A percentile compares a stretch with the other conserved stretches of the same genome.
These are phyloP conservation scores for Panagrolaimus sp. DNA, from an alignment of 1,140 invertebrate species.

Conservation along the genomic window DNA sequence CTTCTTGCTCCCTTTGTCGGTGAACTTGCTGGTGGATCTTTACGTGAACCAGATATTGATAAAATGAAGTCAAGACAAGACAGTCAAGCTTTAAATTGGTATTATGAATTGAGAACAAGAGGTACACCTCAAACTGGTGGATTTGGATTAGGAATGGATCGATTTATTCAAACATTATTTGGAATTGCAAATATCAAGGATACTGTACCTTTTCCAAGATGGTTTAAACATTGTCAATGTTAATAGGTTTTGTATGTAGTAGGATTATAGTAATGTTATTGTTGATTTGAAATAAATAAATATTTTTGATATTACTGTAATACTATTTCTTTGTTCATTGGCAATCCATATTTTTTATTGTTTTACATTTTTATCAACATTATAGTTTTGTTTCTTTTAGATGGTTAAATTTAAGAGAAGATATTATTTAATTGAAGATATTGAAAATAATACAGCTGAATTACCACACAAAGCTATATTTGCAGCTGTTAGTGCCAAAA, in stretches of 20 bases:
- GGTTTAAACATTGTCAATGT: constrained; percentile 72
- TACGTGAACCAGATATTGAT: constrained; percentile 73
- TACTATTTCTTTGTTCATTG: too few species aligned
- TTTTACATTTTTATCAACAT: neutral
- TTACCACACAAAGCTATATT: neutral
- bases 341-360: neutral
- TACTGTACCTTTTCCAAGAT: constrained; percentile 85
- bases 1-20: constrained; percentile 78
- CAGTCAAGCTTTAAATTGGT: constrained; percentile 62
- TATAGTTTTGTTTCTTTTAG: neutral
- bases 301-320: too few species aligned
- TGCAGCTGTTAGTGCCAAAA: neutral
- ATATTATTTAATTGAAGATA: neutral
- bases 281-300: neutral
- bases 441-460: neutral
- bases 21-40: constrained; percentile 84
- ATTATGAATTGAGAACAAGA: constrained; percentile 79
- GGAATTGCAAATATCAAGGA: constrained; percentile 82
- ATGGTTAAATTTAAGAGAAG: neutral
- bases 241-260: constrained; percentile 17
- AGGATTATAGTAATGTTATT: neutral
- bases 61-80: constrained; percentile 23
- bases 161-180: constrained; percentile 75
- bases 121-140: constrained; percentile 82
- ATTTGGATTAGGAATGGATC: constrained; percentile 89